Percentiles rank a stretch among this genome's conserved stretches.
Evolutionary conservation across 2,797 vertebrate species (phyloP).

Genomic region (Philypnodon macrostomus): DNA sequence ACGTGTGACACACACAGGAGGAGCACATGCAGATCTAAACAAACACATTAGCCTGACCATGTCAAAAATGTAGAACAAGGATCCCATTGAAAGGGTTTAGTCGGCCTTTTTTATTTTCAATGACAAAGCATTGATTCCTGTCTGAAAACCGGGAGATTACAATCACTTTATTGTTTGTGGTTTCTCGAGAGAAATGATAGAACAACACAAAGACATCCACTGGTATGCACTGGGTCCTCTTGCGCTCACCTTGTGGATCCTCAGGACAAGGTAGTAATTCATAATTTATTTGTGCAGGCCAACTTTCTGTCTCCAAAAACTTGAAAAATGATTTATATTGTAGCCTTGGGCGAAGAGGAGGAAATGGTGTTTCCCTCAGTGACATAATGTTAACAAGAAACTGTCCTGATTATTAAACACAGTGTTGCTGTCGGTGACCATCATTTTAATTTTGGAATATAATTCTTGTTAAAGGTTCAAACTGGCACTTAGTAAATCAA

Average conservation of each 20-base stretch:
- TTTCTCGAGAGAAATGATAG: background rate
- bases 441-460: background rate
- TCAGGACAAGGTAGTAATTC: constrained; percentile 43
- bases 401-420: background rate
- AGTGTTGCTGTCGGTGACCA: background rate
- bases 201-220: constrained; percentile 14
- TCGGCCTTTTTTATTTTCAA: no score
- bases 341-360: constrained; percentile 27
- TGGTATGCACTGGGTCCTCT: constrained; percentile 22
- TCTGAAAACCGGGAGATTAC: constrained; percentile 35
- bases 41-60: no score
- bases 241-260: constrained; percentile 46
- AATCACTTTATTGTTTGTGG: constrained; percentile 10
- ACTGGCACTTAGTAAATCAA: constrained; percentile 4
- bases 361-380: constrained; percentile 20
- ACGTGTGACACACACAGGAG: background rate
- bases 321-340: constrained; percentile 34
- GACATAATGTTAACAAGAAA: constrained; percentile 22
- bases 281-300: constrained; percentile 52
- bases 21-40: background rate
- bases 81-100: no score
- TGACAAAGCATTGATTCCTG: no score
- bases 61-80: no score
- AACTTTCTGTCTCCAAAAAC: constrained; percentile 41
- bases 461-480: background rate